Percentiles rank a stretch among this genome's conserved stretches.
Evolutionary conservation across 2,113 vertebrate genomes (phyloP).

Genomic region (Plotosus lineatus): DNA sequence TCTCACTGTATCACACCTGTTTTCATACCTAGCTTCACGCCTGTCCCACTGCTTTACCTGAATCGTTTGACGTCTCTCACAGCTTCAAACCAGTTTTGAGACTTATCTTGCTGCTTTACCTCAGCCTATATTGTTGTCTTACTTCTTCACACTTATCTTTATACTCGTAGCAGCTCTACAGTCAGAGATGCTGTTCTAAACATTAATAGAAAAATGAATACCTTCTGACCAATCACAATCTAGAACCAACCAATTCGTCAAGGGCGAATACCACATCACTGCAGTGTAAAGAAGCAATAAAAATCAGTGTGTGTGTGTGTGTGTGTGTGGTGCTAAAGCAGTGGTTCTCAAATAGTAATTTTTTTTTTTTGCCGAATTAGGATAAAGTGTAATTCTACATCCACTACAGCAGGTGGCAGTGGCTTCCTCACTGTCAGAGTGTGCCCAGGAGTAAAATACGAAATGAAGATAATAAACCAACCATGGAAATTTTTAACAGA

Average conservation of each 20-base stretch:
- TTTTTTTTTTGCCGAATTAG: too few species aligned
- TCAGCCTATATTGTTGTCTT: neutral
- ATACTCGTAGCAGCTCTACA: neutral
- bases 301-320: conserved; percentile 1
- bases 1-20: neutral
- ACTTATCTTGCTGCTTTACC: neutral
- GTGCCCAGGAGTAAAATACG: too few species aligned
- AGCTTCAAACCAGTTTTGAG: neutral
- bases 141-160: neutral
- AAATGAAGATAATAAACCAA: too few species aligned
- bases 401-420: too few species aligned
- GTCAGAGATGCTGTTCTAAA: neutral
- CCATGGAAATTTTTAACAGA: too few species aligned
- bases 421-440: too few species aligned
- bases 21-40: neutral
- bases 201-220: neutral
- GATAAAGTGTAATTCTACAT: too few species aligned
- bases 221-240: neutral
- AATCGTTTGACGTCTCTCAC: neutral
- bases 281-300: neutral
- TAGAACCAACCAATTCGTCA: neutral
- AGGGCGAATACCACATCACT: too few species aligned
- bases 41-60: neutral
- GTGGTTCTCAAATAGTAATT: too few species aligned
- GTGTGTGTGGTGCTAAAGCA: too few species aligned